Evolutionary conservation across 2,797 vertebrate species (phyloP), one percentile per base, ranked within the genome.

Genomic region (Alfaro cultratus): DNA sequence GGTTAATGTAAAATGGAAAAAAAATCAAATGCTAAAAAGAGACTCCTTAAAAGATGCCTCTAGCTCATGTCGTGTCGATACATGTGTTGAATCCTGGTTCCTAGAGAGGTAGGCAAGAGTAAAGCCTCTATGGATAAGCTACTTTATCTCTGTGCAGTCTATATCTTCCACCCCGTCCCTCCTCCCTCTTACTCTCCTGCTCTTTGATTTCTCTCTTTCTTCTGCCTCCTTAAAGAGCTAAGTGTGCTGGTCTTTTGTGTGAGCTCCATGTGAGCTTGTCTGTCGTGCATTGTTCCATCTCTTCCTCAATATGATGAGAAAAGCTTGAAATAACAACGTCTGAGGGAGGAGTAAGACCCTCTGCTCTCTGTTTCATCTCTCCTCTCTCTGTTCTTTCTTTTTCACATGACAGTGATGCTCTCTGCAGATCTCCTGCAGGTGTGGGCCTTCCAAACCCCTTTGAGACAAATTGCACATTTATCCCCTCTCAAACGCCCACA

Each of bases 271-370:
- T 60, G 82, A 78, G 82, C 73, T 47, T 80, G 83, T 86, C 80
- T 84, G 89, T 75, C 49, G 31, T 71, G 84, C 79, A 90, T 92
- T 91, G 88, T 92, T 90, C 87, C 80, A 51, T 15, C n/a, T 88
- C 73, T 82, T 83, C 77, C 71, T 82, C 89, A 55, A 83, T 86
- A 87, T 91, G 89, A 92, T 92, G 93, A 92, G 87, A 93, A 93
- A 92, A 89, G 89, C 93, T 93, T 93, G 89, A 90, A 93, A 93
- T 86, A 94, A 94, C 89, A 95, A 88, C 85, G 85, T 88, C 84
- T 87, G 85, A 76, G 85, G 90, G 91, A 47, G 79, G 91, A 82
- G 80, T 49, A 76, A 83, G 88, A 89, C 55, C 84, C 89, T 89
- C 86, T 87, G 86, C 86, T 89, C 85, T 91, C 80, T 64, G 87